A percentile compares a stretch with the other conserved stretches of the same genome.
These are phyloP conservation scores for Leptopilina syphax DNA, from an alignment of 2,888 invertebrate species.

Conservation along the genomic window DNA sequence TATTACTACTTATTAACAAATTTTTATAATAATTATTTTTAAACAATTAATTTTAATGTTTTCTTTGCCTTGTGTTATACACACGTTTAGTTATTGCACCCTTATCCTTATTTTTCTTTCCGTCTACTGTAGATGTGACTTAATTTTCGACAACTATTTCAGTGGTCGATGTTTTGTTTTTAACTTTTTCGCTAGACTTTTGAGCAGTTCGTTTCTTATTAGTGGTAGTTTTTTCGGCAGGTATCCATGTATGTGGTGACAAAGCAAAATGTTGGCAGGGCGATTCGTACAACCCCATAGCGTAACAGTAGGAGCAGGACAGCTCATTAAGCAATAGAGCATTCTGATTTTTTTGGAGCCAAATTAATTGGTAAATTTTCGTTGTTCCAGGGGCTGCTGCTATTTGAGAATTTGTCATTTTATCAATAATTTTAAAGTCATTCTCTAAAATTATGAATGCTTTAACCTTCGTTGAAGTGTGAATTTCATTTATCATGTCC, in stretches of 20 bases:
- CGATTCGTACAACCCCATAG: not conserved
- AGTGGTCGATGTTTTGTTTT: not conserved
- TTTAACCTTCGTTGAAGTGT: constrained; percentile 26
- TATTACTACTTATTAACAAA: no score
- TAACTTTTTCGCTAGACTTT: not conserved
- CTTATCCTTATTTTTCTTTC: not conserved
- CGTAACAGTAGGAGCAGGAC: constrained; percentile 26
- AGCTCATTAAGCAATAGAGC: constrained; percentile 26
- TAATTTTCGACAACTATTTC: not conserved
- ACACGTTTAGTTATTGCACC: not conserved
- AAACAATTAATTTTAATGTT: no score
- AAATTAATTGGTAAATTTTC: constrained; percentile 33
- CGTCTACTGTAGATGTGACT: not conserved
- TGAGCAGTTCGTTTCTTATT: not conserved
- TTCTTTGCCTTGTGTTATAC: not conserved
- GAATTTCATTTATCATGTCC: constrained; percentile 32
- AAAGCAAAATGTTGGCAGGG: constrained; percentile 27
- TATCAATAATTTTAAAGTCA: constrained; percentile 15
- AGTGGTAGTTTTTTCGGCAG: no score
- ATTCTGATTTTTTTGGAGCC: constrained; percentile 28
- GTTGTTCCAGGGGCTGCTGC: constrained; percentile 30
- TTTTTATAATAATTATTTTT: no score
- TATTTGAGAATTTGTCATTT: not conserved
- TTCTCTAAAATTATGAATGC: constrained; percentile 8
- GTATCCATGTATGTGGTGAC: constrained; percentile 36